Evolutionary conservation across 2,797 vertebrate species (phyloP), one percentile per base, ranked within the genome.

Genomic region (Vipera ursinii): DNA sequence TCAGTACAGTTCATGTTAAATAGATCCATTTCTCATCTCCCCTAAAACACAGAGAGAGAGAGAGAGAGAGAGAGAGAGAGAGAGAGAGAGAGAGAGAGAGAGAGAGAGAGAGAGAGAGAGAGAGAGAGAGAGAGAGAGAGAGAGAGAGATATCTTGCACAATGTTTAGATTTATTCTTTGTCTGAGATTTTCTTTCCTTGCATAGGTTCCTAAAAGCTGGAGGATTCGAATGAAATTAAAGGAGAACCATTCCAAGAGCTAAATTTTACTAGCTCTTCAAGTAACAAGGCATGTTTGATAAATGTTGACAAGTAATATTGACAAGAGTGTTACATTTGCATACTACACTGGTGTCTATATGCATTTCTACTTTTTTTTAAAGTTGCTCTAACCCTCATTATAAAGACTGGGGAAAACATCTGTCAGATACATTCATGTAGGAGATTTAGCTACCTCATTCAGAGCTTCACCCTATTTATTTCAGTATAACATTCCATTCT

Each of bases 241-340:
- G 7, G 51, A 51, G 1, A 57, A 87, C 0, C 85, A 73, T 44
- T 86, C 73, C 2, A 55, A 20, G 8, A 88, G 89, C 87, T 28
- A 94, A 90, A 88, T 44, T 78, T 51, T 63, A 38, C 93, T 92
- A 91, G 92, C 8, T 20, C 57, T 61, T 91, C 20, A 56, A 57
- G 59, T 3, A 38, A 0, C 5, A 86, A 69, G 53, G 60, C 1
- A 87, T 2, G 3, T 92, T 89, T 85, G 38, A 57, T 88, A 92
- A 92, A 59, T 28, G 4, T 20, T 88, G 56, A 55, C 20, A 90
- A 0, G 14, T 89, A 73, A 22, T 86, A 91, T 57, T 63, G 53
- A 63, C 28, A 91, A 51, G 24, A 92, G 90, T 12, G 2, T 38
- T 59, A 89, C 5, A 6, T 8, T 60, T 48, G 2, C 86, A 12